phyloP scores from a whole-genome alignment of 2,797 vertebrate genomes.

The Coccyzus lansbergi region DNA sequence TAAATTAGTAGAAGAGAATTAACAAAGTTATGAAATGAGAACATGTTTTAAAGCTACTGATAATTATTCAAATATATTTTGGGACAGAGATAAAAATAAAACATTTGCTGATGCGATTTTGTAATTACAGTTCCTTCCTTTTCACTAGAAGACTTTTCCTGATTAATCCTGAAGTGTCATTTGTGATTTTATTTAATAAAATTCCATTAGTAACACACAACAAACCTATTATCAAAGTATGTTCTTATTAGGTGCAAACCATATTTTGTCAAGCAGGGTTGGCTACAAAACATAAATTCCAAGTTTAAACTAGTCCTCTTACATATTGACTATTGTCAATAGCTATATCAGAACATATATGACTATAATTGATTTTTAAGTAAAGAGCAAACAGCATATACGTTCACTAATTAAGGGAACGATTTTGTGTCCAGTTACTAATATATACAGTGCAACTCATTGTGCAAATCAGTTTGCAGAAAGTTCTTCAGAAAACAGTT shows the following conservation, averaged over 20 bases:
- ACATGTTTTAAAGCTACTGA: background rate
- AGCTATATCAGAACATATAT: background rate
- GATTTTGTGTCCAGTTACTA: background rate
- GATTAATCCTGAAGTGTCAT: background rate
- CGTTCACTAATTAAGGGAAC: background rate
- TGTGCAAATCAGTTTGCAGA: background rate
- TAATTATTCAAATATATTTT: constrained; percentile 9
- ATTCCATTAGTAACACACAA: background rate
- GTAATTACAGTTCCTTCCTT: background rate
- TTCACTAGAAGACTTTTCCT: background rate
- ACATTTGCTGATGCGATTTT: background rate
- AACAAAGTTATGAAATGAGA: background rate
- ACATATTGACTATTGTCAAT: background rate
- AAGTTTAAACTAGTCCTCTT: background rate
- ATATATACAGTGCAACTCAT: background rate
- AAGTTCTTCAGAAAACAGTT: background rate
- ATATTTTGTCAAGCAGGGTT: background rate
- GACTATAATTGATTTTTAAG: background rate
- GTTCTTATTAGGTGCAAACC: background rate
- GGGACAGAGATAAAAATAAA: background rate
- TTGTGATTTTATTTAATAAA: background rate
- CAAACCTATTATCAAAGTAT: background rate
- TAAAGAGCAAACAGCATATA: background rate
- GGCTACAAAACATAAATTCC: background rate
- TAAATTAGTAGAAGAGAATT: background rate